Conservation (phyloP, 2,797 vertebrate species). For the Malurus leucopterus region DNA sequence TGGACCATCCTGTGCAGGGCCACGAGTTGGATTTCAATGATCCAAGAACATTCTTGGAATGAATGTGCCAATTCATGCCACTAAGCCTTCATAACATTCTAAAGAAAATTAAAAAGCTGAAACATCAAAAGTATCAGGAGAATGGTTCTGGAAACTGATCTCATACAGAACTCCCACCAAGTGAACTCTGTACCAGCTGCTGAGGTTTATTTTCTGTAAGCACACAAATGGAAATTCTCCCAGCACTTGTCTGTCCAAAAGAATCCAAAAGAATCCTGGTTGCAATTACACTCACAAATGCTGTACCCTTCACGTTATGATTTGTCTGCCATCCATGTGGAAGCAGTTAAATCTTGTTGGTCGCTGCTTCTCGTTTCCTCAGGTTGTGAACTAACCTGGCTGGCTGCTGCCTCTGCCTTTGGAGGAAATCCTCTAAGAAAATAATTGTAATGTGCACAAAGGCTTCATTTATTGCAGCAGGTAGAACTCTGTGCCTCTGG, state of each 20-base stretch:
- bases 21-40: background rate
- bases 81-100: accelerated
- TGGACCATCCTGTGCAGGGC: background rate
- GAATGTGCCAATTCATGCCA: accelerated
- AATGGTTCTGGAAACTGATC: accelerated
- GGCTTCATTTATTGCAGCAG: background rate
- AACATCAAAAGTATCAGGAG: accelerated
- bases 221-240: background rate
- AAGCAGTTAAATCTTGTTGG: background rate
- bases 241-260: background rate
- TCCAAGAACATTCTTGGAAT: background rate
- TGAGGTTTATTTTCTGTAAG: background rate
- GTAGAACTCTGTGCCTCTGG: background rate
- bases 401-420: background rate
- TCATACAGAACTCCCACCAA: background rate
- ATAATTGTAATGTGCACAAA: background rate
- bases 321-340: background rate
- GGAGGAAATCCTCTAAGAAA: background rate
- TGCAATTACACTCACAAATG: background rate
- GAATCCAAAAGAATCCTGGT: background rate
- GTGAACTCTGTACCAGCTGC: background rate
- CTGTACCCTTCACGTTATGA: background rate
- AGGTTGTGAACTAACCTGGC: background rate
- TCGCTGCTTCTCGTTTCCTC: background rate
- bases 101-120: background rate